phyloP scores from a whole-genome alignment of 1,140 invertebrate species.

The Leptonema lineaticorne region DNA sequence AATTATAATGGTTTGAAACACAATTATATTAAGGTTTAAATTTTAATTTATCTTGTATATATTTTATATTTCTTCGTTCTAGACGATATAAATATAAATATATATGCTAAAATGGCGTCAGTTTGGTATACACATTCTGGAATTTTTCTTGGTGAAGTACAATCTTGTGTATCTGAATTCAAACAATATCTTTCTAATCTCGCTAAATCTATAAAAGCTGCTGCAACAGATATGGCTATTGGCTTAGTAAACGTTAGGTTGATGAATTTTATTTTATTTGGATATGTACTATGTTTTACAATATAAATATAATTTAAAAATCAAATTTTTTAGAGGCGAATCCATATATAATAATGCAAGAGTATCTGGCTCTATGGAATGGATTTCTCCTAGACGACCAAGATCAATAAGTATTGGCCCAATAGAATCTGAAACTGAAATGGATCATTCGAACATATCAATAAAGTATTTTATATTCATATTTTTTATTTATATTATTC shows the following conservation, averaged over 20 bases:
- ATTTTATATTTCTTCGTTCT: constrained; percentile 16
- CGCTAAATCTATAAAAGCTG: constrained; percentile 79
- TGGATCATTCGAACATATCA: constrained; percentile 45
- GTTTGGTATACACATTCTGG: constrained; percentile 93
- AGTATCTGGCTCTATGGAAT: constrained; percentile 53
- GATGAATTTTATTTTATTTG: not conserved
- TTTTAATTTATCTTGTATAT: not conserved
- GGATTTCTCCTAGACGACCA: constrained; percentile 49
- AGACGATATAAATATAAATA: constrained; percentile 51
- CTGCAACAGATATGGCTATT: constrained; percentile 91
- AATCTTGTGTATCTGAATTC: constrained; percentile 76
- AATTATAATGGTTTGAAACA: not conserved
- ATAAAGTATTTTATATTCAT: constrained; percentile 45
- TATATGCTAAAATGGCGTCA: constrained; percentile 80
- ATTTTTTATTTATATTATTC: not conserved
- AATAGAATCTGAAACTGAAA: constrained; percentile 48
- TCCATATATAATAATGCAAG: constrained; percentile 59
- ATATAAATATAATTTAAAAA: not conserved
- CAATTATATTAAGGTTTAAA: not conserved
- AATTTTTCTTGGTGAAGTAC: constrained; percentile 80
- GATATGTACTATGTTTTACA: not conserved
- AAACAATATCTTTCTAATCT: constrained; percentile 71
- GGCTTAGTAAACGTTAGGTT: constrained; percentile 78
- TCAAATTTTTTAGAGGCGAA: constrained; percentile 45
- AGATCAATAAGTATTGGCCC: constrained; percentile 48